Base-by-base conservation (phyloP, 2,888 invertebrate genomes). In the Allacma fusca region DNA sequence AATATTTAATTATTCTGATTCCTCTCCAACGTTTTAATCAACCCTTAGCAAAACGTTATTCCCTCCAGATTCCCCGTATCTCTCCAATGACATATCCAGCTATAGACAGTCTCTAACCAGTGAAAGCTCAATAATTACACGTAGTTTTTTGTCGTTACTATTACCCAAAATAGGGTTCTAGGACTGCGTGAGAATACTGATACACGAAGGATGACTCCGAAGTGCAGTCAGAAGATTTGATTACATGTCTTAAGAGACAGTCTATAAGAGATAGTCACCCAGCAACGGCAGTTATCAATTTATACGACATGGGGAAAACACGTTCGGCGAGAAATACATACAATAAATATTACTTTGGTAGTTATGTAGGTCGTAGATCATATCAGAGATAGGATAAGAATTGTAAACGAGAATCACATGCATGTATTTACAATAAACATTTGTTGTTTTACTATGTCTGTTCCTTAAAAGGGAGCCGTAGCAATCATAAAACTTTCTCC, bases 401-500 rank as follows among this genome's bases (percentile, higher is more conserved):
- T 19, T 50, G 50, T 50, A 50, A 50, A 50, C n/a, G 50, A 13
- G n/a, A 50, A 5, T 50, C 24, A 24, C 62, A 62, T 62, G 62
- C 23, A 62, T 23, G 23, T 62, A 13, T 24, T 62, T 26, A 23
- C 62, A 21, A 62, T 23, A 23, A 62, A 62, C 9, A 24, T 57
- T 57, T 62, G 62, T 62, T 62, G 62, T 16, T 62, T 62, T 26
- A 62, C 26, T 23, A 24, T 62, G 12, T 21, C 1, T 62, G 62
- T 62, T 23, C 62, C 62, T 12, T 62, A 62, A 62, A 62, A 62
- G 62, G 62, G 13, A 50, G 19, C 50, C 50, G 50, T 62, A 23
- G 16, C 62, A 26, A 62, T 62, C 62, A 62, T 62, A 24, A 62
- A 62, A 62, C 62, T 62, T 62, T 62, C 62, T 62, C 62, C 62